Base-by-base conservation (phyloP, 1,140 invertebrate species). In the Heliconius eleuchia region DNA sequence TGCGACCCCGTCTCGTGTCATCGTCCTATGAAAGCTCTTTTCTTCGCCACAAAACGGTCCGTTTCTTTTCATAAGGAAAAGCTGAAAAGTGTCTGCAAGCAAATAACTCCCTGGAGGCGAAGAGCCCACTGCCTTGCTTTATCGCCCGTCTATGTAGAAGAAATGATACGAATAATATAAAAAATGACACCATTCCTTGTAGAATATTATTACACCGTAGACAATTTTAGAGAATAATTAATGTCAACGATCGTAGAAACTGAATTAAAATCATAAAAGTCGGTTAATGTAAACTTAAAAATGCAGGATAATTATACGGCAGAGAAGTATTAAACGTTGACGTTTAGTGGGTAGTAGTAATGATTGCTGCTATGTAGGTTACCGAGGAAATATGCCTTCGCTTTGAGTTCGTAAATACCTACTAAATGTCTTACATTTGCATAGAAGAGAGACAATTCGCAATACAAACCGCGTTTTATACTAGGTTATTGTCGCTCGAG, bases 31-130 rank as follows among this genome's bases (percentile, higher is more conserved):
- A 94, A 94, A 94, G 93, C 90, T 87, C 89, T 89, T 94, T 94
- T 93, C 91, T 94, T 92, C 86, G 86, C 90, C 92, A 92, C 91
- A 93, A 94, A 94, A 93, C 92, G 91, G 90, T 89, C 91, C 88
- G 89, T 92, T 94, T 92, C 92, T 93, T 94, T 94, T 94, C 92
- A 94, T 92, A 92, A 91, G 90, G 88, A 92, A 92, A 92, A 92
- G 88, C 91, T 94, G 90, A 93, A 94, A 94, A 93, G 92, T 93
- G 92, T 92, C 92, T 92, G 85, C 91, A 91, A 91, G 91, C 92
- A 93, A 92, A 93, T 92, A 92, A 91, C 89, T 94, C 92, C 92
- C 92, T 91, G 80, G 92, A 91, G 92, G 92, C 85, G 84, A 82
- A 91, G 89, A 90, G 87, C 92, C 91, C 91, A 92, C 91, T 92